A percentile compares a stretch with the other conserved stretches of the same genome.
Evolutionary conservation across 2,113 vertebrate genomes (phyloP).

Genomic region (Microcebus griseorufus): DNA sequence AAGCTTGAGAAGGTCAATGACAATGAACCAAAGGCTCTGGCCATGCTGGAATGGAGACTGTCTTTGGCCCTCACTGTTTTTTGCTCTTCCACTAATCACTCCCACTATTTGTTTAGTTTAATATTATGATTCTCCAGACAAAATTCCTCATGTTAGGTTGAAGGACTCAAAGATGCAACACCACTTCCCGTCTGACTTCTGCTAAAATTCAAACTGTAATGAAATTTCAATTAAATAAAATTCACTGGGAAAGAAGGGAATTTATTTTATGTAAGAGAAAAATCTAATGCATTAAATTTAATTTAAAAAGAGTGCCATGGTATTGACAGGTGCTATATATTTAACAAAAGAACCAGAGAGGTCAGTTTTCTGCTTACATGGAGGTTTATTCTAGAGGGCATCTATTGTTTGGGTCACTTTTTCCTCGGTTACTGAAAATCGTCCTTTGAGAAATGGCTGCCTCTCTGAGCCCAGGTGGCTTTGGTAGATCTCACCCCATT

Average conservation of each 20-base stretch:
- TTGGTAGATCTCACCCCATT: neutral
- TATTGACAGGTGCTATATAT: accelerated
- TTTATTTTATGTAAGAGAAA: neutral
- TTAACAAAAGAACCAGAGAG: neutral
- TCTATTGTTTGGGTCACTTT: too few species aligned
- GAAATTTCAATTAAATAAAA: neutral
- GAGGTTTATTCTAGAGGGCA: accelerated
- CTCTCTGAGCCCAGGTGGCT: neutral
- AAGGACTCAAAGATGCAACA: neutral
- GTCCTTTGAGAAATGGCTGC: neutral
- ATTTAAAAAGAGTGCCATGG: neutral
- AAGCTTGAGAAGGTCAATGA: neutral
- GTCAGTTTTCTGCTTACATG: neutral
- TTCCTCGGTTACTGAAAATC: neutral
- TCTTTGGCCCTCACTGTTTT: neutral
- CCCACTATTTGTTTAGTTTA: neutral
- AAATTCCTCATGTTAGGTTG: neutral
- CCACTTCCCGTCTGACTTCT: neutral
- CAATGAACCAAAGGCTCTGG: neutral
- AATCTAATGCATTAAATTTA: neutral
- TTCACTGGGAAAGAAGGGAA: neutral
- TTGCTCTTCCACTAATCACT: neutral
- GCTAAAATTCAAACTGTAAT: neutral
- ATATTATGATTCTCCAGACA: neutral
- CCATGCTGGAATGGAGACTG: neutral